phyloP scores from a whole-genome alignment of 2,888 invertebrate genomes.

The Rotaria socialis region DNA sequence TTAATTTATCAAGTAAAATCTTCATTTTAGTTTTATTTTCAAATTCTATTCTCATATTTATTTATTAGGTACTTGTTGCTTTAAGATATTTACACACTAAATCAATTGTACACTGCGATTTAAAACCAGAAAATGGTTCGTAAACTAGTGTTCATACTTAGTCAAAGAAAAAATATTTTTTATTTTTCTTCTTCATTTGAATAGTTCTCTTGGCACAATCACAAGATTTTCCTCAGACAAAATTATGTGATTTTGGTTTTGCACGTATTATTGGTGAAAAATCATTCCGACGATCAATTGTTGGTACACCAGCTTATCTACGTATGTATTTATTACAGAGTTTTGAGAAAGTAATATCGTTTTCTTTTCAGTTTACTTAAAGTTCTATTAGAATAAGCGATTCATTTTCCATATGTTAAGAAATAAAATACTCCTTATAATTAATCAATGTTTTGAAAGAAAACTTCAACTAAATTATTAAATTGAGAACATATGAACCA shows the following conservation, averaged over 20 bases:
- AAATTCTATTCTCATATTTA: conserved; percentile 40
- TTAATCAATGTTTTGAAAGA: no score
- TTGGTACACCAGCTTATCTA: conserved; percentile 95
- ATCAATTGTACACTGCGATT: conserved; percentile 89
- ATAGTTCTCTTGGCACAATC: background rate
- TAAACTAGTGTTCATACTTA: background rate
- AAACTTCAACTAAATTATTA: no score
- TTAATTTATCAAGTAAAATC: conserved; percentile 81
- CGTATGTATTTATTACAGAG: conserved; percentile 62
- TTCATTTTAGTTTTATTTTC: background rate
- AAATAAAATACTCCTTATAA: no score
- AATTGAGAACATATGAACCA: no score
- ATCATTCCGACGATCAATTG: conserved; percentile 90
- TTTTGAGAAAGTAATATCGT: background rate
- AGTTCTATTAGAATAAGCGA: no score
- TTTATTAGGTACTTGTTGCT: conserved; percentile 79
- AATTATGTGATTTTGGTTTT: conserved; percentile 97
- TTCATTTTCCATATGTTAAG: no score
- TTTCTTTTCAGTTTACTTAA: no score
- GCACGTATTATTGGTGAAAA: conserved; percentile 98
- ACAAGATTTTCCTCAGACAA: conserved; percentile 62
- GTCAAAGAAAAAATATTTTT: background rate
- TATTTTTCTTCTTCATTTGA: background rate
- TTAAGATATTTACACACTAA: conserved; percentile 92
- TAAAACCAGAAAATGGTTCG: conserved; percentile 82